A percentile compares a stretch with the other conserved stretches of the same genome.
These are phyloP conservation scores for Anarhynchus alexandrinus DNA, from an alignment of 2,113 vertebrate genomes.

Conservation along the genomic window DNA sequence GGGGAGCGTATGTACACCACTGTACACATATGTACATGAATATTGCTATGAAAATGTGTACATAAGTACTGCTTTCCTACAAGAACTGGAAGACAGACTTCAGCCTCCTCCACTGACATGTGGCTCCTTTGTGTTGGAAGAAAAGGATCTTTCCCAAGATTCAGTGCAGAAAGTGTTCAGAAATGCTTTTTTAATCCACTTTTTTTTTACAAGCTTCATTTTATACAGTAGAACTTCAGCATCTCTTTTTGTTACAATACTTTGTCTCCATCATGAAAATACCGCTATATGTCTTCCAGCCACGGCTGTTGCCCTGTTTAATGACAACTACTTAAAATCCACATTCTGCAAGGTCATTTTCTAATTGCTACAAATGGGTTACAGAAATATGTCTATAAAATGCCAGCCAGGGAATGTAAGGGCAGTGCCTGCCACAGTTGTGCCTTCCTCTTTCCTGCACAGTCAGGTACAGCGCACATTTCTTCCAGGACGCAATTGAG, in stretches of 20 bases:
- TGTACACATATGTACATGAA: rapidly evolving
- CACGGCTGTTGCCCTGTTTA: not conserved
- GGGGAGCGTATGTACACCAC: not conserved
- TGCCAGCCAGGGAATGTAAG: not conserved
- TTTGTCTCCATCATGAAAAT: not conserved
- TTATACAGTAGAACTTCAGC: not conserved
- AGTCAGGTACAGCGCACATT: not conserved
- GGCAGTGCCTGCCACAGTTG: not conserved
- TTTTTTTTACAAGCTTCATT: not conserved
- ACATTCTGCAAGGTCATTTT: not conserved
- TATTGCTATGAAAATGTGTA: not conserved
- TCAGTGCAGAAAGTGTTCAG: not conserved
- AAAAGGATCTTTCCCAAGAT: not conserved
- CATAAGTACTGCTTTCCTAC: not conserved
- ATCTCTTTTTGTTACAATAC: not conserved
- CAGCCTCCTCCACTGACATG: not conserved
- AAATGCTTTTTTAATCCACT: not conserved
- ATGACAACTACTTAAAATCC: not conserved
- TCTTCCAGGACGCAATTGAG: not conserved
- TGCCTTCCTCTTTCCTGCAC: not conserved
- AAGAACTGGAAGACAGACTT: not conserved
- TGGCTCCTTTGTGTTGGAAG: not conserved
- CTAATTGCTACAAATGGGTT: not conserved
- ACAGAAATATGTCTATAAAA: not conserved
- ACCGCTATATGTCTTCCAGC: not conserved